Base-by-base conservation (phyloP, 1,140 invertebrate genomes). In the Drosophila bocki region DNA sequence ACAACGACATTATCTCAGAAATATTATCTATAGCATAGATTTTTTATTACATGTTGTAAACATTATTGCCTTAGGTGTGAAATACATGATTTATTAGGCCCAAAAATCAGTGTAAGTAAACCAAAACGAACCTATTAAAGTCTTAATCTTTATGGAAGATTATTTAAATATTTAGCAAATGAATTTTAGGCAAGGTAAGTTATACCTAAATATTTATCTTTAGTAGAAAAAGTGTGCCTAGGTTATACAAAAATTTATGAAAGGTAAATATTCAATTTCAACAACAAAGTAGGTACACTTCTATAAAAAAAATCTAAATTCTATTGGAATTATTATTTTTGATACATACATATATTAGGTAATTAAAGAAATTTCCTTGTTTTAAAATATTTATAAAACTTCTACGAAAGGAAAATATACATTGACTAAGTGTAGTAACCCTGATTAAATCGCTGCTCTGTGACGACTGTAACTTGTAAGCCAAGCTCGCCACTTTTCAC, bases 381-480 rank as follows among this genome's bases (percentile, higher is more conserved):
- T 26, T 12, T 45, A 1, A 45, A 13, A 11, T 19, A 50, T 7
- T 8, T 29, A 17, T 9, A 1, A 1, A 15, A 13, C 17, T 19
- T 17, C 3, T 29, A 11, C 3, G 0, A 32, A 32, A 8, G 3
- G 13, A 44, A 1, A n/a, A 42, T 11, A 42, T 22, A 5, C 13
- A 9, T 11, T 9, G 12, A 26, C 11, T 26, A 19, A 29, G 22
- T 37, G 29, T 19, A 44, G 37, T 29, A 48, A 22, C 29, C 19
- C 3, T 7, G 22, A 68, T 56, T 37, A 54, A 68, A 56, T 47
- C 6, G 11, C 19, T 68, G 63, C 63, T 44, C 48, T 45, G 48
- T 68, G 63, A 26, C 39, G 63, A 26, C 39, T 68, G 62, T 17
- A 15, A 19, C 48, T 17, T 54, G 67, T 54, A 37, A 41, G 48